phyloP scores from a whole-genome alignment of 1,140 invertebrate species.

The Zophobas atratus region DNA sequence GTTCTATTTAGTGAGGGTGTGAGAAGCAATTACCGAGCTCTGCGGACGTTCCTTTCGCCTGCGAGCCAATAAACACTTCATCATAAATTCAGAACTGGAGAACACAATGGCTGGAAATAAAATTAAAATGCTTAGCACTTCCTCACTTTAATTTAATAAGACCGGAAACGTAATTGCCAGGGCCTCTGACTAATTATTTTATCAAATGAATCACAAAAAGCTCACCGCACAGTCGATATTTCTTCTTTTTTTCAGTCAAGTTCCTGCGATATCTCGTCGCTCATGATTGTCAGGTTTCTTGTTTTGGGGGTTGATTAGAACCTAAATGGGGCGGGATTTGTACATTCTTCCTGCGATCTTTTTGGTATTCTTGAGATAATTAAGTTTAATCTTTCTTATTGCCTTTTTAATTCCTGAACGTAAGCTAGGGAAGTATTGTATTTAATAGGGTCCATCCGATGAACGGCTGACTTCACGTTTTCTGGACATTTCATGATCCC shows the following conservation, averaged over 20 bases:
- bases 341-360: too few relatives aligned
- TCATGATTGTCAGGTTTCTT: neutral
- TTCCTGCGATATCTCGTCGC: neutral
- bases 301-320: too few relatives aligned
- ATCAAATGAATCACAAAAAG: slow-evolving; percentile 60
- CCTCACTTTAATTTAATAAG: slow-evolving; percentile 65
- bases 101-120: slow-evolving; percentile 59
- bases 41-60: slow-evolving; percentile 48
- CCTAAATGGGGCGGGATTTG: too few relatives aligned
- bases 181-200: slow-evolving; percentile 61
- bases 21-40: slow-evolving; percentile 49
- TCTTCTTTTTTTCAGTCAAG: neutral
- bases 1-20: slow-evolving; percentile 44
- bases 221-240: slow-evolving; percentile 23
- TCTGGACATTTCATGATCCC: too few relatives aligned
- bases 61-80: slow-evolving; percentile 56
- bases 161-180: slow-evolving; percentile 61
- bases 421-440: too few relatives aligned
- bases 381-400: too few relatives aligned
- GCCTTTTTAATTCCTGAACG: too few relatives aligned
- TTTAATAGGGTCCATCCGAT: too few relatives aligned
- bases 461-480: too few relatives aligned
- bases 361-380: too few relatives aligned
- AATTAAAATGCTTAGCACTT: slow-evolving; percentile 65
- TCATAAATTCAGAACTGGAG: slow-evolving; percentile 54